These are phyloP conservation scores for Patella caerulea DNA, from an alignment of 2,888 invertebrate genomes.

Conservation along the genomic window DNA sequence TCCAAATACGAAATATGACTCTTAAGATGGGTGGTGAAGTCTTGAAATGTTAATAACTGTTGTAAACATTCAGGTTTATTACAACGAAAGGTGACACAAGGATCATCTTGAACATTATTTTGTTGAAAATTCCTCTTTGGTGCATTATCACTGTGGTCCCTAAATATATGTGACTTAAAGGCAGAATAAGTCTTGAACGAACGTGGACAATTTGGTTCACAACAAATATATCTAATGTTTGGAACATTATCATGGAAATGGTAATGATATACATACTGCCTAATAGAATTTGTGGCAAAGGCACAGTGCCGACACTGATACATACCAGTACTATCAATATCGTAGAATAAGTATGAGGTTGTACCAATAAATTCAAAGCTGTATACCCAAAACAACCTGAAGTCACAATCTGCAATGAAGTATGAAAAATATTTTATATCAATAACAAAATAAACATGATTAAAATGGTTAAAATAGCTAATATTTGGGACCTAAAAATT, in stretches of 20 bases:
- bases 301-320: constrained; percentile 2
- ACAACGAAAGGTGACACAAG: not conserved
- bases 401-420: too few species aligned
- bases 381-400: too few species aligned
- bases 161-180: constrained; percentile 1
- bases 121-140: too few species aligned
- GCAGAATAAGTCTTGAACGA: constrained; percentile 10
- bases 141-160: not conserved
- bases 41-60: not conserved
- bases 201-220: not conserved
- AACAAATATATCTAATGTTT: not conserved
- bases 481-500: too few species aligned
- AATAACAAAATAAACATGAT: too few species aligned
- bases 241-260: constrained; percentile 6
- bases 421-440: too few species aligned
- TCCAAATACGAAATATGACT: not conserved
- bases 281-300: not conserved
- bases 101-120: not conserved
- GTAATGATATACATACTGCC: constrained; percentile 4
- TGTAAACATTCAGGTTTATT: not conserved
- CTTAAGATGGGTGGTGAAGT: not conserved
- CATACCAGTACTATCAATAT: too few species aligned
- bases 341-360: too few species aligned
- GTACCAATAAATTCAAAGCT: too few species aligned
- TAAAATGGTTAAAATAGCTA: too few species aligned